phyloP scores from a whole-genome alignment of 2,797 vertebrate species.

The Notolepis coatsorum region DNA sequence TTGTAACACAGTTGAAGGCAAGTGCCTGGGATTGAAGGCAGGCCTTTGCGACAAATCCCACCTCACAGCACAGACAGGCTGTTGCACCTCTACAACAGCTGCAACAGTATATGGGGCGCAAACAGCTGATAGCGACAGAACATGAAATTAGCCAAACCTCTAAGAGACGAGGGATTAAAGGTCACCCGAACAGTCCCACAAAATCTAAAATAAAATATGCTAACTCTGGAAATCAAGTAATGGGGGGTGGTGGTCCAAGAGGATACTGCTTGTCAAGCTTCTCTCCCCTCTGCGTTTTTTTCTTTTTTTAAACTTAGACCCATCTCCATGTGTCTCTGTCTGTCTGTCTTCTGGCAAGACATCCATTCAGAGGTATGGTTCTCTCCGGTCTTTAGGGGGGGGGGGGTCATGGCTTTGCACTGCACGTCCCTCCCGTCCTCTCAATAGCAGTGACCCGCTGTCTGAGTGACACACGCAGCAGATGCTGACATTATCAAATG shows the following conservation, averaged over 20 bases:
- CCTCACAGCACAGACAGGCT: neutral
- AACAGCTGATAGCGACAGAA: constrained; percentile 18
- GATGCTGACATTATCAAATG: constrained; percentile 99
- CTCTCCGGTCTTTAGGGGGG: neutral
- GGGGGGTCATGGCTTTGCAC: constrained; percentile 39
- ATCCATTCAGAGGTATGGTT: constrained; percentile 24
- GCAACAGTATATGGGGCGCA: constrained; percentile 3
- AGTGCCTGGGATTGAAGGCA: neutral
- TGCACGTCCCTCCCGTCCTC: constrained; percentile 55
- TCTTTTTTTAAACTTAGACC: neutral
- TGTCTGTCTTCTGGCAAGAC: constrained; percentile 35
- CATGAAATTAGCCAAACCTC: neutral
- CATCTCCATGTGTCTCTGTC: constrained; percentile 18
- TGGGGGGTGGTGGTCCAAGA: neutral
- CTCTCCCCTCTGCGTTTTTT: neutral
- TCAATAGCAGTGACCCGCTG: constrained; percentile 68
- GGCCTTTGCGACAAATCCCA: neutral
- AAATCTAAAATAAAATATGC: neutral
- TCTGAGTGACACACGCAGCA: constrained; percentile 96
- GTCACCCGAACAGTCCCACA: neutral
- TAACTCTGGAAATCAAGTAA: neutral
- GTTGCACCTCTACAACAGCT: neutral
- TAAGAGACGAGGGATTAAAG: neutral
- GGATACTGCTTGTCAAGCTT: constrained; percentile 1
- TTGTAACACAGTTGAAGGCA: neutral